Conservation (phyloP, 2,888 invertebrate genomes). For the Caenorhabditis afra region DNA sequence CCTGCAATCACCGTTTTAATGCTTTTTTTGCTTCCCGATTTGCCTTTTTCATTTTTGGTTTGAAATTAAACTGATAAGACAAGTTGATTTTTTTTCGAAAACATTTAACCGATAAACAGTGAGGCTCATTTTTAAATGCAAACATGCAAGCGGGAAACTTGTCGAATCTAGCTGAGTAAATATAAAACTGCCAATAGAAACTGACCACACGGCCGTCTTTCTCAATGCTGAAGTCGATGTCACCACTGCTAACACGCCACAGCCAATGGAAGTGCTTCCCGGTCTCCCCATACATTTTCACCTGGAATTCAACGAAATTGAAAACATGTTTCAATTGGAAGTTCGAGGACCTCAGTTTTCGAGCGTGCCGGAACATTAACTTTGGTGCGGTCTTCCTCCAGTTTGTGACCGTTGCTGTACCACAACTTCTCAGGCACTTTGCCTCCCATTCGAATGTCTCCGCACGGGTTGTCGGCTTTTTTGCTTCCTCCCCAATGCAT, state of each 20-base stretch:
- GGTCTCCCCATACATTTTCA: conserved; percentile 57
- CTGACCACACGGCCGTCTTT: conserved; percentile 61
- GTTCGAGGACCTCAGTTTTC: conserved; percentile 57
- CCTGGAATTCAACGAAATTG: conserved; percentile 24
- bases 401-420: conserved; percentile 64
- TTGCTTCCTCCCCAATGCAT: conserved; percentile 71
- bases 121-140: conserved; percentile 25
- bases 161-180: conserved; percentile 39
- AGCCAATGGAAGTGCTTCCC: conserved; percentile 67
- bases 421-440: conserved; percentile 67
- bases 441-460: conserved; percentile 74
- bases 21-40: no score
- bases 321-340: background rate
- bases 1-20: conserved; percentile 46
- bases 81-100: conserved; percentile 34
- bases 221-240: conserved; percentile 69
- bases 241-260: conserved; percentile 68
- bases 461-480: conserved; percentile 52
- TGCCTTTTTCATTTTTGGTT: background rate
- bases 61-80: conserved; percentile 34
- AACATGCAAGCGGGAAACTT: conserved; percentile 26
- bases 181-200: conserved; percentile 48
- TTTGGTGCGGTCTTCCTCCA: conserved; percentile 67
- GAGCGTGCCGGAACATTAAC: conserved; percentile 70
- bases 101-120: conserved; percentile 16